Base-by-base conservation (phyloP, 2,888 invertebrate species). In the Platycheirus albimanus region DNA sequence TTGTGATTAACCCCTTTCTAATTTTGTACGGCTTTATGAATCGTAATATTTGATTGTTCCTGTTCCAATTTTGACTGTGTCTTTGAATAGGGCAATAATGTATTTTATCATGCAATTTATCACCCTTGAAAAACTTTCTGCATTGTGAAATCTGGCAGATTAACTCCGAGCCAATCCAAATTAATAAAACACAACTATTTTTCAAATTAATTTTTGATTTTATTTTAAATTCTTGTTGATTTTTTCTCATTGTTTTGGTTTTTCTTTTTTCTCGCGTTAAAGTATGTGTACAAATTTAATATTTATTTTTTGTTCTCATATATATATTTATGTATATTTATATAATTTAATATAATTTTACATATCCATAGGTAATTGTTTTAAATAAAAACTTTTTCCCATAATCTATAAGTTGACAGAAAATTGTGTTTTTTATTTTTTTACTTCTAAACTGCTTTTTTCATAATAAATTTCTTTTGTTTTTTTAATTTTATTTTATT, bases 261-360 rank as follows among this genome's bases (percentile, higher is more conserved):
- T 67, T 76, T 70, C n/a, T n/a, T n/a, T n/a, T n/a, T n/a, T n/a
- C n/a, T n/a, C 54, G 70, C 76, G 45, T 77, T 77, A 58, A 77
- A 56, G 70, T 70, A 77, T 71, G 77, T 77, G 64, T 77, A 77
- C 77, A 77, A 77, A 77, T 77, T 77, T 77, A 54, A 70, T 77
- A 69, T 33, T 63, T 76, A 58, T 45, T 76, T 47, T 61, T 30
- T 41, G 61, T 15, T 49, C 6, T 1, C 4, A 41, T 71, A 76
- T 69, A 69, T 75, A 61, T 75, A 52, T 58, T 76, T 43, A 61
- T 61, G 75, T 66, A 24, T 66, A 47, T 61, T 54, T 45, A 20
- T 67, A n/a, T 43, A 52, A 61, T 69, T 70, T 33, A 63, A 64
- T 64, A 70, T 77, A 76, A 70, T 70, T 76, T 70, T 64, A 54